phyloP scores from a whole-genome alignment of 2,113 vertebrate species.

The Ornithorhynchus anatinus region DNA sequence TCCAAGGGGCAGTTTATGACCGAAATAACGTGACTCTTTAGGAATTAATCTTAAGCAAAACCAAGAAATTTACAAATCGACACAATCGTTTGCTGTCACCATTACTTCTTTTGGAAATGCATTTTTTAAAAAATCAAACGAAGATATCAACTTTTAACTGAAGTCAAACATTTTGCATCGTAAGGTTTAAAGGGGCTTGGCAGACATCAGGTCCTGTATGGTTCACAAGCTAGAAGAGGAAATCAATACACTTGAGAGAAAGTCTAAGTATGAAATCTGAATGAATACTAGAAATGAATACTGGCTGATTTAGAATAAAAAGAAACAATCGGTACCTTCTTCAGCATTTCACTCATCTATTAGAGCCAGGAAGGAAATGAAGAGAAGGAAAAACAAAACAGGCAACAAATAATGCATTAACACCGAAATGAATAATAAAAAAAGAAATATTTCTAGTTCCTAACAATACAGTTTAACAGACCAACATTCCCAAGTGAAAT shows the following conservation, averaged over 20 bases:
- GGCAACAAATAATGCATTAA: constrained; percentile 6
- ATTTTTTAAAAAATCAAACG: too few species aligned
- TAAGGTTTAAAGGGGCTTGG: neutral
- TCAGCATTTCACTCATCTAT: constrained; percentile 82
- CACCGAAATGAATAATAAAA: neutral
- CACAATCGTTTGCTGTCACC: too few species aligned
- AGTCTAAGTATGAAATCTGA: too few species aligned
- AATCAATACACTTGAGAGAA: too few species aligned
- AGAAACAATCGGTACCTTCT: constrained; percentile 66
- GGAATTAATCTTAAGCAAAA: neutral
- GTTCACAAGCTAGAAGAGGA: neutral
- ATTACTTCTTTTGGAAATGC: too few species aligned
- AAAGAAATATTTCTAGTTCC: neutral
- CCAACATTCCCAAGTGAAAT: neutral
- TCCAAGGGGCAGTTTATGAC: neutral
- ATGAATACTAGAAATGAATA: neutral
- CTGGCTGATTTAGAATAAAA: neutral
- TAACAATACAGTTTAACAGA: neutral
- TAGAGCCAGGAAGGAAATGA: constrained; percentile 64
- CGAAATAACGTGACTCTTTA: neutral
- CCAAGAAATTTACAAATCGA: neutral
- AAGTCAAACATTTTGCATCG: neutral
- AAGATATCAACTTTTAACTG: too few species aligned
- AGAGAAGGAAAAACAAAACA: constrained; percentile 34
- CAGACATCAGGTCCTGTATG: neutral